Percentiles rank a stretch among this genome's conserved stretches.
Evolutionary conservation across 2,113 vertebrate genomes (phyloP).

Genomic region (Pycnonotus jocosus): DNA sequence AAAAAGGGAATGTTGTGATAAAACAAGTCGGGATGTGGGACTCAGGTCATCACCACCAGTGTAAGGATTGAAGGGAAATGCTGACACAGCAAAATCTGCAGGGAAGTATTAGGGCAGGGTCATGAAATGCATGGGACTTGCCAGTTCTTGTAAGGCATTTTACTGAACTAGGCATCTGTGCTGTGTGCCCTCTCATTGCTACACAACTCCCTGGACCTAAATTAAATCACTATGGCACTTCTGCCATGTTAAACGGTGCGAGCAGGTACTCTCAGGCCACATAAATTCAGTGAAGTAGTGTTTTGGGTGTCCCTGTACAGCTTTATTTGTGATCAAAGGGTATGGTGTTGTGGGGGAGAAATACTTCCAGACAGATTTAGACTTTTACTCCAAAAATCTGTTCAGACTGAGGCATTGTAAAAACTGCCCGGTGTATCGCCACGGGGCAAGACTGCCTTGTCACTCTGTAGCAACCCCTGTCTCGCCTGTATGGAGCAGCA

Average conservation of each 20-base stretch:
- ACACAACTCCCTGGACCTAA: background rate
- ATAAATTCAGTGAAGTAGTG: slow-evolving; percentile 41
- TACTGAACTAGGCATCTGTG: background rate
- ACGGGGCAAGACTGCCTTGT: slow-evolving; percentile 26
- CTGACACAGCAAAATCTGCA: background rate
- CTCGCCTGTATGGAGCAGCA: slow-evolving; percentile 2
- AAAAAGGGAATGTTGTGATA: background rate
- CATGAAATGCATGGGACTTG: background rate
- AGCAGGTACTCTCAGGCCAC: slow-evolving; percentile 42
- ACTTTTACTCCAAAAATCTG: slow-evolving; percentile 37
- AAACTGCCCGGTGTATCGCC: slow-evolving; percentile 4
- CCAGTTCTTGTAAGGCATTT: background rate
- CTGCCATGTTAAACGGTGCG: slow-evolving; percentile 16
- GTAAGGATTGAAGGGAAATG: background rate
- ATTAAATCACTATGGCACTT: slow-evolving; percentile 38
- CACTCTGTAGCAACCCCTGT: slow-evolving; percentile 26
- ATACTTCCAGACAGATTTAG: slow-evolving; percentile 23
- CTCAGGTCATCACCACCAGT: background rate
- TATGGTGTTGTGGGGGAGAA: slow-evolving; percentile 22
- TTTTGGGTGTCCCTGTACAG: background rate
- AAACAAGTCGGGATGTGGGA: background rate
- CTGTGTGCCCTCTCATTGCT: background rate
- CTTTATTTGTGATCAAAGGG: slow-evolving; percentile 41
- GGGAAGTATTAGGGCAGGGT: background rate
- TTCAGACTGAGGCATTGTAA: background rate